phyloP scores from a whole-genome alignment of 92 coral and sea anemone genomes.

The Bergia sp. region DNA sequence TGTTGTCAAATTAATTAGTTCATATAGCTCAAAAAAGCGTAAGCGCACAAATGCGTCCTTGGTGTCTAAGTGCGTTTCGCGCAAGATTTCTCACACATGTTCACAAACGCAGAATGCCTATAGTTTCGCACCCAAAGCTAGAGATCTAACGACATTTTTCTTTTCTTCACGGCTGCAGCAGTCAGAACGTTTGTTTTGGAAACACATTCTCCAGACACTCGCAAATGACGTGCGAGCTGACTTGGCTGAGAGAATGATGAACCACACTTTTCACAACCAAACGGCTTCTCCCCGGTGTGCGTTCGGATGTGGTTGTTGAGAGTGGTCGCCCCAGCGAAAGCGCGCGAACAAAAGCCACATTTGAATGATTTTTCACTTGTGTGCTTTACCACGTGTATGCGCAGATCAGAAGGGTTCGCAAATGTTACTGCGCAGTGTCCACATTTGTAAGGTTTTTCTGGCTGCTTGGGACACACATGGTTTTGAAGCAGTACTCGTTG shows the following conservation, averaged over 20 bases:
- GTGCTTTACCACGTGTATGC: conserved; percentile 90
- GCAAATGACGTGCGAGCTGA: conserved; percentile 82
- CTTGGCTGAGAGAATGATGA: conserved; percentile 84
- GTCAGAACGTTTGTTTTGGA: neutral
- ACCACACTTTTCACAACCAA: conserved; percentile 83
- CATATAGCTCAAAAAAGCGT: too few species aligned
- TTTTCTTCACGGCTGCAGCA: neutral
- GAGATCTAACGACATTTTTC: conserved; percentile 5
- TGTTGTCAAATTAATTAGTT: too few species aligned
- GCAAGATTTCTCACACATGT: neutral
- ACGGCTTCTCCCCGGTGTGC: conserved; percentile 95
- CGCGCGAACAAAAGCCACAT: conserved; percentile 92
- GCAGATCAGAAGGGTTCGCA: conserved; percentile 86
- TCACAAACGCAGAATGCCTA: neutral
- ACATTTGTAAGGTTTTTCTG: conserved; percentile 86
- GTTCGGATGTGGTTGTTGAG: conserved; percentile 94
- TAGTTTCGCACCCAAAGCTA: neutral
- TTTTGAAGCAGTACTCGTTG: conserved; percentile 83
- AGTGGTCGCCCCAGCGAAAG: conserved; percentile 93
- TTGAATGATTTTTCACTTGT: conserved; percentile 92
- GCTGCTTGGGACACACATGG: conserved; percentile 84
- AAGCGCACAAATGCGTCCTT: neutral
- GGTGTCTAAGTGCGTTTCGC: neutral
- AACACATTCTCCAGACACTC: conserved; percentile 40
- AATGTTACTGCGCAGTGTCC: conserved; percentile 86